Base-by-base conservation (phyloP, 2,113 vertebrate genomes). In the Sinocyclocheilus rhinocerous region DNA sequence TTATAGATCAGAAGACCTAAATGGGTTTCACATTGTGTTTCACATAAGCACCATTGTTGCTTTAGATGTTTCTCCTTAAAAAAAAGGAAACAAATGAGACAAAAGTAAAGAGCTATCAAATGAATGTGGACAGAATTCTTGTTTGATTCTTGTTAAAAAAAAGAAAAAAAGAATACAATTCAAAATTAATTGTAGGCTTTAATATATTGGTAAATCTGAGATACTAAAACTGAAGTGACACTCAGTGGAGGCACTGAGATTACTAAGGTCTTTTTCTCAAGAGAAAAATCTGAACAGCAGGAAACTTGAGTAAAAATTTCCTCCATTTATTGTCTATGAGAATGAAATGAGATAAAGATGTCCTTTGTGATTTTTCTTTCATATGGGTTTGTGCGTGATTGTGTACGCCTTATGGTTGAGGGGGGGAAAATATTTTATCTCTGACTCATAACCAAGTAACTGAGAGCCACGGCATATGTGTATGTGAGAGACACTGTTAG, bases 391-490 rank as follows among this genome's bases (percentile, higher is more conserved):
- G 73, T 48, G 42, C 13, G 6, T 7, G 59, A 61, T 81, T 63
- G 36, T 26, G 36, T 65, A 61, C 9, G 20, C 22, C n/a, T 65
- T 3, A 65, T 65, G 78, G 13, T 36, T 65, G 45, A 76, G 73
- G n/a, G 42, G 42, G 3, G 3, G 26, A 76, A 22, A 26, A 26
- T 16, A 59, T 39, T 1, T 48, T 81, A 65, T 65, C n/a, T 42
- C 78, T 65, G 59, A 81, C 36, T 65, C 78, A 81, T 81, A 81
- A 65, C 59, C 78, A 81, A 26, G 39, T 65, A 16, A 78, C 42
- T 52, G 61, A 83, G 81, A 73, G 50, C 67, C 48, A 73, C 3
- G 33, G 45, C 81, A 59, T 52, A 24, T 45, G n/a, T 65, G 39
- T 81, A 7, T 24, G 48, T 6, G 69, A 75, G 55, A 76, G 55